These are phyloP conservation scores for Hyperoplus immaculatus DNA, from an alignment of 2,797 vertebrate genomes.

Conservation along the genomic window DNA sequence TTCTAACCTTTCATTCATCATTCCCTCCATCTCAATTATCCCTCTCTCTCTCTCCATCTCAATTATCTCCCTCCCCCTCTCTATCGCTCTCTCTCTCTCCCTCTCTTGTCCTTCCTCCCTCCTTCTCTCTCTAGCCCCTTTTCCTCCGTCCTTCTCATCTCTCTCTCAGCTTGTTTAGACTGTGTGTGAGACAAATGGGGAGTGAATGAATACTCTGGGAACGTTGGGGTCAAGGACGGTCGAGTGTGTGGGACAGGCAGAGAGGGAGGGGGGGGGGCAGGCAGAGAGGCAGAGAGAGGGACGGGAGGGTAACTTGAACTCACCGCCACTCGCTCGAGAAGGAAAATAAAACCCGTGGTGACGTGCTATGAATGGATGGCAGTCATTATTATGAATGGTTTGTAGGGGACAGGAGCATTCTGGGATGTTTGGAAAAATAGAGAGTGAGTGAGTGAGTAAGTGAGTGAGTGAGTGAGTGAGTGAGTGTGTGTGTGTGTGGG, in stretches of 20 bases:
- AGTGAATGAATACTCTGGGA: slow-evolving; percentile 73
- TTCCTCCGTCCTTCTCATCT: background rate
- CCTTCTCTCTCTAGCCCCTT: slow-evolving; percentile 32
- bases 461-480: too few relatives aligned
- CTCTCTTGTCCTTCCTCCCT: slow-evolving; percentile 62
- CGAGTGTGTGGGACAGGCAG: slow-evolving; percentile 66
- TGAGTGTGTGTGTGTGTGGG: too few relatives aligned
- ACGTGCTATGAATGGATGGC: slow-evolving; percentile 75
- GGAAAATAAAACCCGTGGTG: slow-evolving; percentile 75
- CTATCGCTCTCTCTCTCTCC: slow-evolving; percentile 49
- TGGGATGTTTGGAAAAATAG: slow-evolving; percentile 36
- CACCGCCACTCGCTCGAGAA: slow-evolving; percentile 57
- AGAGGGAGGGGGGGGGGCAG: slow-evolving; percentile 37
- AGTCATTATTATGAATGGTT: slow-evolving; percentile 64
- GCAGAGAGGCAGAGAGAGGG: too few relatives aligned
- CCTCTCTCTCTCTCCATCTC: slow-evolving; percentile 35
- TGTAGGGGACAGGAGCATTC: slow-evolving; percentile 39
- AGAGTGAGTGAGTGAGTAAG: background rate
- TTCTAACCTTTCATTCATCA: slow-evolving; percentile 64
- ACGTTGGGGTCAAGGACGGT: slow-evolving; percentile 76
- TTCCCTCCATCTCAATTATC: slow-evolving; percentile 66
- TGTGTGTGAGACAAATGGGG: slow-evolving; percentile 78
- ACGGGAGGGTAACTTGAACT: slow-evolving; percentile 76
- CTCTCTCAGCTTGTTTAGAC: slow-evolving; percentile 80
- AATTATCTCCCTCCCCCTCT: slow-evolving; percentile 27